Conservation (phyloP, 2,797 vertebrate genomes). For the Rhynchotus rufescens region DNA sequence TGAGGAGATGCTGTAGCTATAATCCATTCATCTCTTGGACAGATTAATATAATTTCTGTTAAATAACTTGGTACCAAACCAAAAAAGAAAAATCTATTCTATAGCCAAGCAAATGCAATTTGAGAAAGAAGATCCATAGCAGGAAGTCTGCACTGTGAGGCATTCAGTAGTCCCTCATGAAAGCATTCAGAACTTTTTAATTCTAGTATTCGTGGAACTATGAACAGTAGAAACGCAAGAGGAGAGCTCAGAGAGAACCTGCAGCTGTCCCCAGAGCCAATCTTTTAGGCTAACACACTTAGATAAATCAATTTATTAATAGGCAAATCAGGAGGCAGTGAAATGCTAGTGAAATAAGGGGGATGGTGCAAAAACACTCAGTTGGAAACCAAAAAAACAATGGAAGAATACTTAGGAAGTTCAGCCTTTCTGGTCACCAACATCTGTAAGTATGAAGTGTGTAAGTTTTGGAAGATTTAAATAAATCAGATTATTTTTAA, state of each 20-base stretch:
- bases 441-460: not conserved
- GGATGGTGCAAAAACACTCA: not conserved
- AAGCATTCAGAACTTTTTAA: not conserved
- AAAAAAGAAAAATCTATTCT: conserved; percentile 7
- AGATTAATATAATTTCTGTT: conserved; percentile 10
- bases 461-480: not conserved
- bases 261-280: not conserved
- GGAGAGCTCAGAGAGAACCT: not conserved
- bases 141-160: not conserved
- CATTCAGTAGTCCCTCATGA: not conserved
- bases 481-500: not conserved
- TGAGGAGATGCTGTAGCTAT: not conserved
- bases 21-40: not conserved
- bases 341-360: not conserved
- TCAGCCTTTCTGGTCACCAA: not conserved
- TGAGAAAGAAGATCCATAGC: not conserved
- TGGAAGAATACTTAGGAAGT: not conserved
- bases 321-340: not conserved
- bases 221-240: not conserved
- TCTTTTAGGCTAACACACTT: not conserved
- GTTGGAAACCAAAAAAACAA: not conserved
- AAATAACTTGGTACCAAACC: conserved; percentile 16
- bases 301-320: not conserved
- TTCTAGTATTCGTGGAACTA: not conserved
- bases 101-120: not conserved